A percentile compares a stretch with the other conserved stretches of the same genome.
Evolutionary conservation across 1,140 invertebrate genomes (phyloP).

Genomic region (Cyclina sinensis): DNA sequence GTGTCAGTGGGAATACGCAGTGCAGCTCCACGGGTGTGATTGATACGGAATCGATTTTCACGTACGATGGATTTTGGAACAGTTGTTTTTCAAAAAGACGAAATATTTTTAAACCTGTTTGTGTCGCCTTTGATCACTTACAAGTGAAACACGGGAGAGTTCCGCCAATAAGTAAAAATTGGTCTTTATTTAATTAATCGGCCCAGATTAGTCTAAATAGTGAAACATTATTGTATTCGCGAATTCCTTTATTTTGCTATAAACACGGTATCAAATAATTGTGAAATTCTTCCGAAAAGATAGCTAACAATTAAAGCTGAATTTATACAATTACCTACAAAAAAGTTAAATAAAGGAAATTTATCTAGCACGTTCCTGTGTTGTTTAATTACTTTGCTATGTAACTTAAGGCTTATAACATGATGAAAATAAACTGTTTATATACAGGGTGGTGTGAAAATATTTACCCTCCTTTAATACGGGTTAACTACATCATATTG

Average conservation of each 20-base stretch:
- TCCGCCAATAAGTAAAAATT: too few species aligned
- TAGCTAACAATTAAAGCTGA: not conserved
- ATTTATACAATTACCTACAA: not conserved
- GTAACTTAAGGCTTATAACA: not conserved
- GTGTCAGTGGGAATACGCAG: not conserved
- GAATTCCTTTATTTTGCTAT: too few species aligned
- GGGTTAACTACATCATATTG: constrained; percentile 32
- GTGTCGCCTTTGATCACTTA: too few species aligned
- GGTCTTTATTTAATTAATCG: too few species aligned
- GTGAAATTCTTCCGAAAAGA: not conserved
- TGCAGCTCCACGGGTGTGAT: not conserved
- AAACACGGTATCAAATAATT: not conserved
- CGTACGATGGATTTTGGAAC: too few species aligned
- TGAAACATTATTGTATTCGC: too few species aligned
- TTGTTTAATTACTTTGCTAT: not conserved
- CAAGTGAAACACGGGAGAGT: too few species aligned
- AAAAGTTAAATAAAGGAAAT: not conserved
- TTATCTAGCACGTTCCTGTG: constrained; percentile 31
- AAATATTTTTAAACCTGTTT: too few species aligned
- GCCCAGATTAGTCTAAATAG: too few species aligned
- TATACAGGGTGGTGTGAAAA: not conserved
- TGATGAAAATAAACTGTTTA: not conserved
- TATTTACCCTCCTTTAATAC: constrained; percentile 23
- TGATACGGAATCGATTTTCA: not conserved
- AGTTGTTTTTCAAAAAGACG: too few species aligned